Percentiles rank a stretch among this genome's conserved stretches.
phyloP scores from a whole-genome alignment of 2,113 vertebrate genomes.

The Plotosus lineatus region DNA sequence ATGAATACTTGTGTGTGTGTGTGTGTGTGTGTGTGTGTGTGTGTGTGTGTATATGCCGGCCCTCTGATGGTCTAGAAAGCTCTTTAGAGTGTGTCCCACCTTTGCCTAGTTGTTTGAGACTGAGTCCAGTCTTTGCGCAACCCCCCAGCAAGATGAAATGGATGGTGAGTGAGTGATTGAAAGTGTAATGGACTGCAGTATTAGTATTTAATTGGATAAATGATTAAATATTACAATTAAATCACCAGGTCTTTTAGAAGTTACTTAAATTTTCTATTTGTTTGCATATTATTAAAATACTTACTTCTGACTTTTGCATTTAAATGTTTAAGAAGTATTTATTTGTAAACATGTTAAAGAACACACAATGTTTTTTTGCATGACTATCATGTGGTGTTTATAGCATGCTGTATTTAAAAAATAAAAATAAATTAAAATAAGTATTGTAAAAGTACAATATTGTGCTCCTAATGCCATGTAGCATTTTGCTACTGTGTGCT shows the following conservation, averaged over 20 bases:
- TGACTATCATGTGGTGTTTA: too few relatives aligned
- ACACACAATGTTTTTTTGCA: too few relatives aligned
- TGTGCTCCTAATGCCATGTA: neutral
- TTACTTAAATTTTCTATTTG: neutral
- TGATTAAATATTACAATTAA: neutral
- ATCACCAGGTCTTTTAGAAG: neutral
- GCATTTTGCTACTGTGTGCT: slow-evolving; percentile 13
- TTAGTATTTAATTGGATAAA: neutral
- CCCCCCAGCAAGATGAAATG: too few relatives aligned
- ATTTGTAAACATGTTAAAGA: neutral
- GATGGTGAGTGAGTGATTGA: too few relatives aligned
- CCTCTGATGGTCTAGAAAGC: too few relatives aligned
- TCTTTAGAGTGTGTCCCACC: too few relatives aligned
- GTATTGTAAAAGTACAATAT: neutral
- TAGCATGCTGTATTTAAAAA: neutral
- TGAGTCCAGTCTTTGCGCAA: too few relatives aligned
- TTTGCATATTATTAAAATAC: neutral
- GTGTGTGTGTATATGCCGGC: too few relatives aligned
- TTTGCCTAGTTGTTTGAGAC: too few relatives aligned
- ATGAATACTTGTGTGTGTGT: too few relatives aligned
- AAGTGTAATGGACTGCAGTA: neutral
- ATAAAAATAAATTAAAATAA: neutral
- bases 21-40: too few relatives aligned
- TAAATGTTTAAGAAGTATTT: neutral
- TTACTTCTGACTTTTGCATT: neutral